A percentile compares a stretch with the other conserved stretches of the same genome.
These are phyloP conservation scores for Gryon sp. DNA, from an alignment of 1,140 invertebrate species.

Conservation along the genomic window DNA sequence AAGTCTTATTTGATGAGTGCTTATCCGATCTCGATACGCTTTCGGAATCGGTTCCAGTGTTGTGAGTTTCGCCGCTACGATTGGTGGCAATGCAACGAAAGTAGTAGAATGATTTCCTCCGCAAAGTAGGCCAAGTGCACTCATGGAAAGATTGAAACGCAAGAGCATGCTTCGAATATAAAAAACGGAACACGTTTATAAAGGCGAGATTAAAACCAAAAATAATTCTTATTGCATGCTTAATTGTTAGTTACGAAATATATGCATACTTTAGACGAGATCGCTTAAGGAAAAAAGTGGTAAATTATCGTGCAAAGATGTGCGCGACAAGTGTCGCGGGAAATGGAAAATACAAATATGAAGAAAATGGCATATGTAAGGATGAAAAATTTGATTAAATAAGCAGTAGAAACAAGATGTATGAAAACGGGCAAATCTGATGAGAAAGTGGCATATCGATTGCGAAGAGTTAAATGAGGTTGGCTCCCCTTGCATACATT, in stretches of 20 bases:
- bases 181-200: slow-evolving; percentile 60
- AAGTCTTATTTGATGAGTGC: slow-evolving; percentile 52
- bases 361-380: slow-evolving; percentile 30
- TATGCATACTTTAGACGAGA: slow-evolving; percentile 1
- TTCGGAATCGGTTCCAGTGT: slow-evolving; percentile 60
- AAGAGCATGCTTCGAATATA: slow-evolving; percentile 57
- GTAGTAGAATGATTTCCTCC: slow-evolving; percentile 61
- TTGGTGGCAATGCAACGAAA: slow-evolving; percentile 59
- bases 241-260: slow-evolving; percentile 35
- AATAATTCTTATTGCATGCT: slow-evolving; percentile 53
- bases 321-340: slow-evolving; percentile 16
- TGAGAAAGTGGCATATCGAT: slow-evolving; percentile 63
- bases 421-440: too few relatives aligned
- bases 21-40: slow-evolving; percentile 66
- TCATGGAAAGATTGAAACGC: slow-evolving; percentile 63
- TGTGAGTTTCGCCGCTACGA: slow-evolving; percentile 54
- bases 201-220: slow-evolving; percentile 54
- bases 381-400: too few relatives aligned
- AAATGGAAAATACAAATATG: slow-evolving; percentile 10
- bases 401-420: too few relatives aligned
- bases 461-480: slow-evolving; percentile 62
- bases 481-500: slow-evolving; percentile 66
- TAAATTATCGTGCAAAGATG: slow-evolving; percentile 20
- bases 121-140: slow-evolving; percentile 63
- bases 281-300: background rate